Conservation (phyloP, 2,888 invertebrate genomes). For the Strigamia maritima region DNA sequence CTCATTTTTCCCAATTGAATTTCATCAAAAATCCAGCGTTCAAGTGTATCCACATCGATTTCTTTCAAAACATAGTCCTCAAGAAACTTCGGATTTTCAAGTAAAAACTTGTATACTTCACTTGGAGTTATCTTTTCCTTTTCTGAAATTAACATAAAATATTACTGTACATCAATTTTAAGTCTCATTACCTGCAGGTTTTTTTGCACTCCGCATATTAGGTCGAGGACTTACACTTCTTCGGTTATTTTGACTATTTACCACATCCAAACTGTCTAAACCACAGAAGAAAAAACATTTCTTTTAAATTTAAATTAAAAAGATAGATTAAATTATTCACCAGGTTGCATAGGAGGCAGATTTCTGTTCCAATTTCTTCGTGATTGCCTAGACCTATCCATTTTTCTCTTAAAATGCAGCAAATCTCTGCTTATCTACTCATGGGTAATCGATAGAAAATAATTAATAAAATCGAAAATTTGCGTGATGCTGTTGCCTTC, state of each 20-base stretch:
- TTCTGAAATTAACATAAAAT: not conserved
- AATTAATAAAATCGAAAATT: not conserved
- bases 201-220: not conserved
- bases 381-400: not conserved
- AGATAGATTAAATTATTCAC: not conserved
- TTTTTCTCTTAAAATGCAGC: not conserved
- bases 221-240: not conserved
- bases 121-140: not conserved
- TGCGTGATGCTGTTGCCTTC: not conserved
- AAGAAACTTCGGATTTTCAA: slow-evolving; percentile 51
- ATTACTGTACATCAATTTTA: not conserved
- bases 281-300: not conserved
- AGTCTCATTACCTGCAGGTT: not conserved
- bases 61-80: slow-evolving; percentile 50
- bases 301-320: not conserved
- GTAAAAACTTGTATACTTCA: slow-evolving; percentile 42
- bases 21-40: slow-evolving; percentile 48
- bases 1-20: not conserved
- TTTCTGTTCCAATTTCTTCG: slow-evolving; percentile 12
- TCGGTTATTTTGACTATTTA: not conserved
- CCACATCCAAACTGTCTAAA: not conserved
- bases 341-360: not conserved
- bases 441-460: not conserved
- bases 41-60: slow-evolving; percentile 49
- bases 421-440: slow-evolving; percentile 19